Conservation (phyloP, 2,113 vertebrate genomes). For the Amia ocellicauda region DNA sequence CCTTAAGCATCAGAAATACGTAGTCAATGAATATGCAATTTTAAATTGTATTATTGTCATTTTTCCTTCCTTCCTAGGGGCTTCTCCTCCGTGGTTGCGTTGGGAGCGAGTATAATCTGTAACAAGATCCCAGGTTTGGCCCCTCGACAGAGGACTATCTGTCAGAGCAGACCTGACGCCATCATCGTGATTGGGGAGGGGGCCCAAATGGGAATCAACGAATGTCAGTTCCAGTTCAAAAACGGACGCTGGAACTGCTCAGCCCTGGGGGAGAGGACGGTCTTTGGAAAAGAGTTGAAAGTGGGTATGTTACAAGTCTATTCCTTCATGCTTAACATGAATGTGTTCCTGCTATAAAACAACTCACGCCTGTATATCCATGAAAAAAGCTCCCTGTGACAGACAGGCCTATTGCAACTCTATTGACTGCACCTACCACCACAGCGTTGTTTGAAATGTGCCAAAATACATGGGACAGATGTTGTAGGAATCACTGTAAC, state of each 20-base stretch:
- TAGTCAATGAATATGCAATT: too few species aligned
- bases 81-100: slow-evolving; percentile 90
- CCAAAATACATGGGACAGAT: too few species aligned
- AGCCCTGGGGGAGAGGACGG: slow-evolving; percentile 88
- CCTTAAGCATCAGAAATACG: too few species aligned
- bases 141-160: slow-evolving; percentile 94
- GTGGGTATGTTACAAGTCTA: slow-evolving; percentile 87
- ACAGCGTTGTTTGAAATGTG: too few species aligned
- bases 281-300: slow-evolving; percentile 96
- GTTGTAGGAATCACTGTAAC: too few species aligned
- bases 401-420: too few species aligned
- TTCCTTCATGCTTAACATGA: slow-evolving; percentile 13
- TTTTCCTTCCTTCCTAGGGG: slow-evolving; percentile 67
- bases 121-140: slow-evolving; percentile 96
- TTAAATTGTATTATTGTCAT: background rate
- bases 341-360: too few species aligned
- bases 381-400: too few species aligned
- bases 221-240: slow-evolving; percentile 96
- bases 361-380: too few species aligned
- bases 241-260: slow-evolving; percentile 98
- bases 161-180: slow-evolving; percentile 94
- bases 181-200: slow-evolving; percentile 98
- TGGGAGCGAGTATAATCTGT: slow-evolving; percentile 97
- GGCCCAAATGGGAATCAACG: slow-evolving; percentile 94
- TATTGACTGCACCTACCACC: too few species aligned